Conservation (phyloP, 2,888 invertebrate species). For the Metellina segmentata region DNA sequence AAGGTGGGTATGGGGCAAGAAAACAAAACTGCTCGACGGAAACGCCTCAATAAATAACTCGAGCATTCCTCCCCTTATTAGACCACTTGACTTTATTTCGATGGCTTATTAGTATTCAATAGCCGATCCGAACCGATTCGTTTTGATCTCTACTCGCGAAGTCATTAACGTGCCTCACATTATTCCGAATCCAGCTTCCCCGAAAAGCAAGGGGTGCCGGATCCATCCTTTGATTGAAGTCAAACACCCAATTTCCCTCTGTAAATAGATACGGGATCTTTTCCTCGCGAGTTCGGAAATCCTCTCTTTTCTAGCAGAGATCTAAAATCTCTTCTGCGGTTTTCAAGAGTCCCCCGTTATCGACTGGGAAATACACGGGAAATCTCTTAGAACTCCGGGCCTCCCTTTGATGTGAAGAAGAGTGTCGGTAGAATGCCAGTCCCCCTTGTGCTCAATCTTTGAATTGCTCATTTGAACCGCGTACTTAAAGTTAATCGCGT, state of each 20-base stretch:
- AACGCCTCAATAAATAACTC: too few species aligned
- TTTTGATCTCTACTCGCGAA: conserved; percentile 44
- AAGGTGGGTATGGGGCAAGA: too few species aligned
- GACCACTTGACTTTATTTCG: background rate
- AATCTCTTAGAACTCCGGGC: conserved; percentile 58
- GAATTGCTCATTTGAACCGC: conserved; percentile 74
- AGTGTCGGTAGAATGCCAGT: background rate
- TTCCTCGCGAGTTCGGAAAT: conserved; percentile 39
- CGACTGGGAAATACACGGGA: conserved; percentile 55
- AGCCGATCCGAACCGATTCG: conserved; percentile 32
- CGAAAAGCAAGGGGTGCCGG: background rate
- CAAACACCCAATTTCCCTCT: conserved; percentile 46
- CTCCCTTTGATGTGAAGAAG: conserved; percentile 62
- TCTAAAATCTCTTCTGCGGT: conserved; percentile 71
- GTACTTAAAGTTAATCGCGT: conserved; percentile 75
- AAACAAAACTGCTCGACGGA: too few species aligned
- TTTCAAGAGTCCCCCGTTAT: conserved; percentile 73
- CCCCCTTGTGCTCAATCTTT: conserved; percentile 28
- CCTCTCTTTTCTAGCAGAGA: conserved; percentile 59
- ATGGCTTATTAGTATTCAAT: conserved; percentile 54
- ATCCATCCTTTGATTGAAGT: conserved; percentile 46
- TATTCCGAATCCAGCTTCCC: background rate
- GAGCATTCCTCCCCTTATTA: background rate
- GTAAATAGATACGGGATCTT: conserved; percentile 26
- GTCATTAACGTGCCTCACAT: conserved; percentile 47